Base-by-base conservation (phyloP, 2,888 invertebrate genomes). In the Lithodes maja region DNA sequence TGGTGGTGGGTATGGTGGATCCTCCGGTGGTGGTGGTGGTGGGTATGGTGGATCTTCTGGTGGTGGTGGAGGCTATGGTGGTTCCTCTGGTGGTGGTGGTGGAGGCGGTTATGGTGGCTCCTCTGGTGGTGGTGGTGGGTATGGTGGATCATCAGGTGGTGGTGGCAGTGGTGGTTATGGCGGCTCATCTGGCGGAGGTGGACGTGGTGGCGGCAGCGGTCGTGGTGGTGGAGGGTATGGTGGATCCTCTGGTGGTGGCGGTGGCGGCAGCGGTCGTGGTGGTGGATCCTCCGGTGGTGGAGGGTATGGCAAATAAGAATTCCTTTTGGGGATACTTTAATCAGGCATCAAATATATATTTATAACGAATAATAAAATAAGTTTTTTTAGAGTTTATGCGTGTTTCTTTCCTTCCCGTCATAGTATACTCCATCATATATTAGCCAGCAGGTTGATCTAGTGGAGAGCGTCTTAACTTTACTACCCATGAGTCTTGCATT, bases 61-160 rank as follows among this genome's bases (percentile, higher is more conserved):
- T 71, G n/a, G 71, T 71, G 71, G 71, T n/a, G 71, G 71, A 12
- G 71, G 71, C 7, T 71, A 71, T n/a, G 71, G 71, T 15, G 71
- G 71, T 9, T 3, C 7, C 12, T 3, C 7, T 75, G 33, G 75
- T 50, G 77, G 77, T 50, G 77, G 77, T 15, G 49, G 75, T 9
- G 33, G 75, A 2, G 17, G 49, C 9, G 2, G 33, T 33, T 12
- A 17, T 71, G 71, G 71, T 3, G 71, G 77, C 7, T 9, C 50
- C 9, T 7, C 7, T 2, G 52, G 77, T 77, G 15, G 77, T 9
- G 5, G 7, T 9, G 5, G 49, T 15, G 77, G 77, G 15, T 33
- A 50, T 15, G 77, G 77, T 50, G 49, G 52, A 5, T 3, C 7
- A 12, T 3, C 7, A 9, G 61, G 61, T 9, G 61, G 33, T 7